Percentiles rank a stretch among this genome's conserved stretches.
phyloP scores from a whole-genome alignment of 35 echinoderm and acorn worm species.

The Holothuria glaberrima region DNA sequence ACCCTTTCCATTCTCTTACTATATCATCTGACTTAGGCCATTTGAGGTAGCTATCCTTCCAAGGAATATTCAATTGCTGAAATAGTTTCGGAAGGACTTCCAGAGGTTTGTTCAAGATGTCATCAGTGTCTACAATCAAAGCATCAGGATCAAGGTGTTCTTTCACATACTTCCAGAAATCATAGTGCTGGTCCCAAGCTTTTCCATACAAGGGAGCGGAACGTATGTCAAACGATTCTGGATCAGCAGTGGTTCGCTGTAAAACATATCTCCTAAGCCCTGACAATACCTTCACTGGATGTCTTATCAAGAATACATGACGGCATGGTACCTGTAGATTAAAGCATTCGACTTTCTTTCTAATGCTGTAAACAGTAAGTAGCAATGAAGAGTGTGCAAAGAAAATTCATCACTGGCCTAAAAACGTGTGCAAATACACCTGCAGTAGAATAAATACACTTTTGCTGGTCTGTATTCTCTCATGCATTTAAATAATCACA shows the following conservation, averaged over 20 bases:
- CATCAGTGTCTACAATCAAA: constrained; percentile 38
- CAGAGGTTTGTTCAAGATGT: constrained; percentile 2
- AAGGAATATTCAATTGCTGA: background rate
- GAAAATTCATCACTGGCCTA: too few species aligned
- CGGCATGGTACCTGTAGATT: constrained; percentile 1
- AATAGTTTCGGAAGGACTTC: constrained; percentile 23
- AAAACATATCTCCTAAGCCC: constrained; percentile 15
- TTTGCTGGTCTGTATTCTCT: too few species aligned
- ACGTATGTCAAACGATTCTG: background rate
- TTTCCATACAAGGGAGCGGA: background rate
- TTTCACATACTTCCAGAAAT: constrained; percentile 41
- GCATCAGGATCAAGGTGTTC: constrained; percentile 1
- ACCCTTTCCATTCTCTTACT: constrained; percentile 7
- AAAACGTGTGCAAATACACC: too few species aligned
- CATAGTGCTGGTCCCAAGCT: constrained; percentile 13
- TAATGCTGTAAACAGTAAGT: too few species aligned
- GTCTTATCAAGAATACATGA: constrained; percentile 18
- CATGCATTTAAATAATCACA: too few species aligned
- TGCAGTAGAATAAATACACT: too few species aligned
- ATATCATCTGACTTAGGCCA: constrained; percentile 20
- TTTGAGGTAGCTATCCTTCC: constrained; percentile 33
- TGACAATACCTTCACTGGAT: background rate
- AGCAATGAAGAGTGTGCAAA: too few species aligned
- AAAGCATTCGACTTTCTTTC: too few species aligned
- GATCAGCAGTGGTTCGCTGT: background rate